Conservation (phyloP, 37 sponge, comb jelly and placozoan species). For the Hexactinellida sp. region DNA sequence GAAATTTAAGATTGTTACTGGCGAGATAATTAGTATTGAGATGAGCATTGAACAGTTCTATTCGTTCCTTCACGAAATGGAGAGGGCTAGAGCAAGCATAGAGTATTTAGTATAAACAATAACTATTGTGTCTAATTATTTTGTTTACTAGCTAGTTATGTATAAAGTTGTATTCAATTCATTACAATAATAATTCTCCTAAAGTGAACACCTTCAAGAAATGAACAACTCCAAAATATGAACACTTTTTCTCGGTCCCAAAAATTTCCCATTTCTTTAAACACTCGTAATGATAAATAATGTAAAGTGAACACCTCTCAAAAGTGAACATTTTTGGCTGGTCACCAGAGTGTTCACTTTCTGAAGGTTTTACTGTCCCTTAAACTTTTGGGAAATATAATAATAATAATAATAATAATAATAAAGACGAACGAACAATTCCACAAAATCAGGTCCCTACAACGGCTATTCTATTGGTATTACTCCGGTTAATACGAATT, state of each 20-base stretch:
- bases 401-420: background rate
- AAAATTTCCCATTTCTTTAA: background rate
- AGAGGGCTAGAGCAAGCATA: conserved; percentile 71
- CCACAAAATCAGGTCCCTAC: no score
- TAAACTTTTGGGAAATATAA: background rate
- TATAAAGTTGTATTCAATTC: conserved; percentile 14
- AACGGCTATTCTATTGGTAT: no score
- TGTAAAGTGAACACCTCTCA: no score
- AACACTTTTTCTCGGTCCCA: no score
- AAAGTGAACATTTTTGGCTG: no score
- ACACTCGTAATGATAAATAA: background rate
- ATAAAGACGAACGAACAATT: no score
- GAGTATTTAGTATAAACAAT: conserved; percentile 56
- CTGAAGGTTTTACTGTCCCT: no score
- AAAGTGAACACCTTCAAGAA: no score
- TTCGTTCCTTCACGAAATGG: conserved; percentile 87
- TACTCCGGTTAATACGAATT: no score
- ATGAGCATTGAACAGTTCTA: conserved; percentile 84
- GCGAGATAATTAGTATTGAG: conserved; percentile 29
- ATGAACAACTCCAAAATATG: no score
- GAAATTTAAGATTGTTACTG: background rate
- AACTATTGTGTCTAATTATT: background rate
- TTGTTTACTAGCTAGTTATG: background rate
- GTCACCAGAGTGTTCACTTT: no score
- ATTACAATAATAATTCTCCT: background rate